phyloP scores from a whole-genome alignment of 2,888 invertebrate species.

The Apotomis turbidana region DNA sequence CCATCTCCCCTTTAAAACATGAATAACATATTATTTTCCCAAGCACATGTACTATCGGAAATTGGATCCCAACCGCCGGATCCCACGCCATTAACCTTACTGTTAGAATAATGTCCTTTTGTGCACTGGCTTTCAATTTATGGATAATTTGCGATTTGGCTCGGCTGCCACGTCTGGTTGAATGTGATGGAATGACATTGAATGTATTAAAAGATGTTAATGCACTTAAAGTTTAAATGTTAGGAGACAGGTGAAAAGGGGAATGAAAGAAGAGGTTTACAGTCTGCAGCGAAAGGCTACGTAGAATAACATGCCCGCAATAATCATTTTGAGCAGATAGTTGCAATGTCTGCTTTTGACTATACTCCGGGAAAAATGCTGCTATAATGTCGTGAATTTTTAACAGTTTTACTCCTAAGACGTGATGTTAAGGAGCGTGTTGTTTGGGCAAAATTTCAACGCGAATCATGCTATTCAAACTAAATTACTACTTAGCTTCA shows the following conservation, averaged over 20 bases:
- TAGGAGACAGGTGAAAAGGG: not conserved
- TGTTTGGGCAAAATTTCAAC: no score
- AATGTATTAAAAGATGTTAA: slow-evolving; percentile 11
- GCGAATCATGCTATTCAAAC: no score
- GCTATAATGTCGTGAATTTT: no score
- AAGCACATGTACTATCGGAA: slow-evolving; percentile 53
- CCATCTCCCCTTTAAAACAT: not conserved
- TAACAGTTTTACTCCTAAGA: no score
- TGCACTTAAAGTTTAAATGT: not conserved
- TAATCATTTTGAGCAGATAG: no score
- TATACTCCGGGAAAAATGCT: no score
- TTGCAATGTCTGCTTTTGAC: no score
- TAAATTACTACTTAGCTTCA: no score
- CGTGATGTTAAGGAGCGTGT: no score
- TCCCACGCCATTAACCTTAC: slow-evolving; percentile 42
- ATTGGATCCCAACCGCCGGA: slow-evolving; percentile 59
- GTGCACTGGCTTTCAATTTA: slow-evolving; percentile 34
- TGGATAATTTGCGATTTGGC: slow-evolving; percentile 32
- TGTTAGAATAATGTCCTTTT: slow-evolving; percentile 33
- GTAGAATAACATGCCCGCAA: no score
- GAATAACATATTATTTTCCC: not conserved
- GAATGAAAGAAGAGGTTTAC: not conserved
- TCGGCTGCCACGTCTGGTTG: slow-evolving; percentile 8
- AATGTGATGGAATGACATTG: slow-evolving; percentile 3
- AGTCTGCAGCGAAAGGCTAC: no score